Evolutionary conservation across 2,797 vertebrate genomes (phyloP).

Genomic region (Xenops minutus): DNA sequence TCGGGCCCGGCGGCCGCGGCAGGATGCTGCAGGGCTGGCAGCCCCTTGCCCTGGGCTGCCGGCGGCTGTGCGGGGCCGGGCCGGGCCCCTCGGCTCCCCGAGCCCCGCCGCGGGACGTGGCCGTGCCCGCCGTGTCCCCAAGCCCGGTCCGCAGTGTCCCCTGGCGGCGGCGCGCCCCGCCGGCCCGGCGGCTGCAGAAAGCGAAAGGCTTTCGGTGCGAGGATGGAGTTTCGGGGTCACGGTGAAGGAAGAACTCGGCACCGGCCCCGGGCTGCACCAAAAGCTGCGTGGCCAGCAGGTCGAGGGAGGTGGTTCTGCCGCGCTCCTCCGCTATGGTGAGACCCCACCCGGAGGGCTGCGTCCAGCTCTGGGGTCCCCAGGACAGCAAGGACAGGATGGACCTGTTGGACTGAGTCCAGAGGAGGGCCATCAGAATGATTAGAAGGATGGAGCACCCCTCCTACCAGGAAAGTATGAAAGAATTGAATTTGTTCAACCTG

Average conservation of each 20-base stretch:
- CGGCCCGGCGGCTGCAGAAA: background rate
- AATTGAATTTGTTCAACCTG: background rate
- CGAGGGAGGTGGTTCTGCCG: background rate
- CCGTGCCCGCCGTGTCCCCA: constrained; percentile 39
- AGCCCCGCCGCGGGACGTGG: background rate
- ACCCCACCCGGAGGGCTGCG: accelerated
- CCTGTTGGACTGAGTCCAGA: background rate
- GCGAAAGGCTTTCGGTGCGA: background rate
- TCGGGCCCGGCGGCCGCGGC: background rate
- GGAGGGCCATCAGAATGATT: too few relatives aligned
- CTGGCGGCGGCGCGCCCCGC: constrained; percentile 20
- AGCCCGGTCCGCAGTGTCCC: constrained; percentile 38
- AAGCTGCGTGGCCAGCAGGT: background rate
- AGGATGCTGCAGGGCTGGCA: background rate
- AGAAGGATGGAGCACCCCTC: background rate
- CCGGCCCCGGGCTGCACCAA: background rate
- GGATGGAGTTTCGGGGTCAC: background rate
- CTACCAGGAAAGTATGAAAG: background rate
- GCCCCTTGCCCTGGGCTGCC: background rate
- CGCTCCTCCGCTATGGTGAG: background rate
- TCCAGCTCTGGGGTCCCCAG: background rate
- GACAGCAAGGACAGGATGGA: background rate
- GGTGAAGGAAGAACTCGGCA: accelerated
- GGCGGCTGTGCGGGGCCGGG: background rate
- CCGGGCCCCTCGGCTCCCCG: background rate